Conservation (phyloP, 2,888 invertebrate species). For the Pheosia gnoma region DNA sequence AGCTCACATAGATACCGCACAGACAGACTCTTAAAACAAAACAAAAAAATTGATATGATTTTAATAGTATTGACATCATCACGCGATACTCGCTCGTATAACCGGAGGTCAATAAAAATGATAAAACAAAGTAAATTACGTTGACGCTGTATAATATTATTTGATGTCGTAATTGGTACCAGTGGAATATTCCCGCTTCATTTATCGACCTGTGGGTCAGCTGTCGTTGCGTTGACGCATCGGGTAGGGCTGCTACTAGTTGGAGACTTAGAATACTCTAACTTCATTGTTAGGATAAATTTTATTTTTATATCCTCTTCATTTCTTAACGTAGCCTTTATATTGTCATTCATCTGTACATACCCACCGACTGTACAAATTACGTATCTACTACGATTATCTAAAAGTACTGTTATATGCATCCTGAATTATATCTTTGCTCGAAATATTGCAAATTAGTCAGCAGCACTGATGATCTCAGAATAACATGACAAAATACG, state of each 20-base stretch:
- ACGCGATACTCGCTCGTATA: background rate
- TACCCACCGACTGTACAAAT: no score
- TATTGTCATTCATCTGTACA: no score
- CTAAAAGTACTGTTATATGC: background rate
- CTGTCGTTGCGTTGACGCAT: conserved; percentile 30
- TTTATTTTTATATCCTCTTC: no score
- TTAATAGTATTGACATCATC: conserved; percentile 1
- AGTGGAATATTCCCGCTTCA: conserved; percentile 48
- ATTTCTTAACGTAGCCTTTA: no score
- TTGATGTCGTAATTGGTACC: conserved; percentile 39
- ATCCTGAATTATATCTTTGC: background rate
- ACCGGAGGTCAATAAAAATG: background rate
- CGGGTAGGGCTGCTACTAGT: conserved; percentile 18
- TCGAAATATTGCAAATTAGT: background rate
- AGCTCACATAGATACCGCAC: no score
- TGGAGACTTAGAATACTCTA: no score
- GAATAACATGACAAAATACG: background rate
- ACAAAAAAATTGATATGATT: background rate
- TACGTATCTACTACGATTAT: no score
- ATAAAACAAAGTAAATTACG: conserved; percentile 4
- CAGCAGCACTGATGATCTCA: background rate
- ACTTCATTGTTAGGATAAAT: no score
- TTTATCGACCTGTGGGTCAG: conserved; percentile 39
- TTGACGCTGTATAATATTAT: conserved; percentile 19
- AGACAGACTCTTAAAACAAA: background rate